phyloP scores from a whole-genome alignment of 2,113 vertebrate genomes.

The Solea senegalensis region DNA sequence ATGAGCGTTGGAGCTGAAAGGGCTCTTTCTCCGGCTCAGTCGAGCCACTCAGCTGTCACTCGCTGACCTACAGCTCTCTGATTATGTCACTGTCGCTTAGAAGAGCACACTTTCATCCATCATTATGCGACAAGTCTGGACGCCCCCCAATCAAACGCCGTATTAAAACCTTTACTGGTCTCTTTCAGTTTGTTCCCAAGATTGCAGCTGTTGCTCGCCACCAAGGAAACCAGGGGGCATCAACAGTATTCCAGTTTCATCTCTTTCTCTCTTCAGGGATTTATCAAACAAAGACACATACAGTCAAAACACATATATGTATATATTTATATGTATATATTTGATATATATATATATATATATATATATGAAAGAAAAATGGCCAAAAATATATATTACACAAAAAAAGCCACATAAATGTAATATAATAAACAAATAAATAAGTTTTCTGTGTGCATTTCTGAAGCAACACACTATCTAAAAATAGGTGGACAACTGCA shows the following conservation, averaged over 20 bases:
- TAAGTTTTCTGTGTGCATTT: no score
- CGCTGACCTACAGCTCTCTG: slow-evolving; percentile 74
- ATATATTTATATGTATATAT: no score
- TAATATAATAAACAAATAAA: no score
- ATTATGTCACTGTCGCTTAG: slow-evolving; percentile 76
- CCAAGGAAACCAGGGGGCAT: slow-evolving; percentile 1
- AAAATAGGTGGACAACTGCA: no score
- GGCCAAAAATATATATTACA: no score
- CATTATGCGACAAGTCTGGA: slow-evolving; percentile 66
- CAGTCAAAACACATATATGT: no score
- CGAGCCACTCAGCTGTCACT: slow-evolving; percentile 71
- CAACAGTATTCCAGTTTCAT: slow-evolving; percentile 16
- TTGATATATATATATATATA: no score
- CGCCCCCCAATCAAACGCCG: slow-evolving; percentile 68
- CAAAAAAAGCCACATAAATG: no score
- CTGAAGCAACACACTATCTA: no score
- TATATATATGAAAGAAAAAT: no score
- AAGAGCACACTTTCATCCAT: slow-evolving; percentile 74
- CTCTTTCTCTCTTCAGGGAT: neutral
- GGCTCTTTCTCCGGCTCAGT: slow-evolving; percentile 67
- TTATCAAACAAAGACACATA: slow-evolving; percentile 7
- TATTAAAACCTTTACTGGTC: slow-evolving; percentile 71
- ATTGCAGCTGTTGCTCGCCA: slow-evolving; percentile 66
- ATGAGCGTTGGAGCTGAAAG: slow-evolving; percentile 71
- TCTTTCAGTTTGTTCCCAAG: slow-evolving; percentile 60